A percentile compares a stretch with the other conserved stretches of the same genome.
Conservation (phyloP, 2,113 vertebrate species). For the Taxidea taxus region DNA sequence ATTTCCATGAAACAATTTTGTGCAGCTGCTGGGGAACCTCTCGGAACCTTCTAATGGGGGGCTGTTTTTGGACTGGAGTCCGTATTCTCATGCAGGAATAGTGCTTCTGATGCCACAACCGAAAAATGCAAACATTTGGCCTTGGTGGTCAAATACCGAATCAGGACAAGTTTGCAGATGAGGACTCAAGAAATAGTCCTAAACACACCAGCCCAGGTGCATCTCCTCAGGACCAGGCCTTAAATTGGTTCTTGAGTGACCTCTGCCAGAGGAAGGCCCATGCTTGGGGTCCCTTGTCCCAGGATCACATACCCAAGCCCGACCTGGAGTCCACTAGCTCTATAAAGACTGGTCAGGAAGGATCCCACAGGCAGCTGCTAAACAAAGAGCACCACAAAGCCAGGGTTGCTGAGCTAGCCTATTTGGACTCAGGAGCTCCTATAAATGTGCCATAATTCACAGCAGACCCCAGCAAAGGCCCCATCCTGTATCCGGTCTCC, state of each 20-base stretch:
- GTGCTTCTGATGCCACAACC: background rate
- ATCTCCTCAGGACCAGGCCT: background rate
- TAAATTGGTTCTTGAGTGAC: background rate
- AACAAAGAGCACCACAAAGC: background rate
- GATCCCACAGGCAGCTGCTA: background rate
- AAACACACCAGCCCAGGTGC: background rate
- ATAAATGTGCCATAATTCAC: background rate
- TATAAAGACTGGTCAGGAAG: no score
- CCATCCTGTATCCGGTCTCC: background rate
- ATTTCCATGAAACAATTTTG: background rate
- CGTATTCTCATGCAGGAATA: background rate
- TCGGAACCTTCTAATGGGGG: background rate
- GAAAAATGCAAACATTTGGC: background rate
- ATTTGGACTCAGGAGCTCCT: background rate
- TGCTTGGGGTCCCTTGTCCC: background rate
- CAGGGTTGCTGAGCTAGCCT: no score
- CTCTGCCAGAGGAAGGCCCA: background rate
- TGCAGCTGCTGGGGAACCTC: background rate
- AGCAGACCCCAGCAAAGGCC: background rate
- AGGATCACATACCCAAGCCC: no score
- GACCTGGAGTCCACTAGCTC: background rate
- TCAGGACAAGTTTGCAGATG: fast-evolving
- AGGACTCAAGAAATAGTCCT: background rate
- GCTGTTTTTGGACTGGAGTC: background rate
- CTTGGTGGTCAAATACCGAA: background rate